phyloP scores from a whole-genome alignment of 2,113 vertebrate species.

The Hemichromis elongatus region DNA sequence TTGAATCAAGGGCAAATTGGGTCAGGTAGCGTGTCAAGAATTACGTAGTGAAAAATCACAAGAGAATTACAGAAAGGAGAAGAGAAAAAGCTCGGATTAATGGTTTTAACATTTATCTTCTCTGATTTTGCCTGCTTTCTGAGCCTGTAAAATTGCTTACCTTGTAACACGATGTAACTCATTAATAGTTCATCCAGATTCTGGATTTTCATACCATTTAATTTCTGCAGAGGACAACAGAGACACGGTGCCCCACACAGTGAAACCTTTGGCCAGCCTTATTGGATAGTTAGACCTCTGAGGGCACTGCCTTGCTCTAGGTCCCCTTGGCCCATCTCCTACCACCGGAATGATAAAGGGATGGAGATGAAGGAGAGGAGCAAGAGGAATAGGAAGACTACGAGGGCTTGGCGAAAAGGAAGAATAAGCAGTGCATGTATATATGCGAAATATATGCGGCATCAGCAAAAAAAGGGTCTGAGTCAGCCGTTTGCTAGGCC shows the following conservation, averaged over 20 bases:
- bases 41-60: constrained; percentile 4
- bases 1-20: constrained; percentile 30
- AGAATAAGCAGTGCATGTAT: constrained; percentile 73
- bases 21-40: not conserved
- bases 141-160: not conserved
- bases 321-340: constrained; percentile 39
- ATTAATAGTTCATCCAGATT: constrained; percentile 46
- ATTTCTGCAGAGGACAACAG: constrained; percentile 26
- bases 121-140: not conserved
- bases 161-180: constrained; percentile 7
- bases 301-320: constrained; percentile 41
- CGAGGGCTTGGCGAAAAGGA: constrained; percentile 38
- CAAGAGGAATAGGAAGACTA: constrained; percentile 35
- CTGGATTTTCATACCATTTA: not conserved
- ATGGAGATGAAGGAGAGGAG: constrained; percentile 49
- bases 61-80: constrained; percentile 8
- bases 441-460: constrained; percentile 74
- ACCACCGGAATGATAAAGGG: constrained; percentile 48
- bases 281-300: constrained; percentile 42
- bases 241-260: not conserved
- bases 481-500: constrained; percentile 71
- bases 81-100: not conserved
- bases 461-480: constrained; percentile 77
- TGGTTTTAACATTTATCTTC: not conserved
- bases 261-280: constrained; percentile 24